Percentiles rank a stretch among this genome's conserved stretches.
phyloP scores from a whole-genome alignment of 2,113 vertebrate species.

The Cynopterus brachyotis region DNA sequence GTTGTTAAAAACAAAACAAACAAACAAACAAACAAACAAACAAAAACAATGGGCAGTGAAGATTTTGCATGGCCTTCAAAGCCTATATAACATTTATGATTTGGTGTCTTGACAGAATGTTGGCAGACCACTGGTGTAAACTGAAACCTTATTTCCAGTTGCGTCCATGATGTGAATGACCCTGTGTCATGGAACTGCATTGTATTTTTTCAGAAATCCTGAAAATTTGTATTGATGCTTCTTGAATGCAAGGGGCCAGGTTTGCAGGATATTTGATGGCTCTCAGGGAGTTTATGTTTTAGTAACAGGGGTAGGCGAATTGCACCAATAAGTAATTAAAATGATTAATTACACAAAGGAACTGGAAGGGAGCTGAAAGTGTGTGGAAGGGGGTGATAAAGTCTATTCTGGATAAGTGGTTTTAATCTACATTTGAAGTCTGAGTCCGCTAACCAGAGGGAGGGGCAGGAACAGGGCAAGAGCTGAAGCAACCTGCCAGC shows the following conservation, averaged over 20 bases:
- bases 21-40: no score
- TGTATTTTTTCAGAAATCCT: neutral
- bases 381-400: neutral
- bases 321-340: neutral
- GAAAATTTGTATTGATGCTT: neutral
- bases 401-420: neutral
- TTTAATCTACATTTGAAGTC: neutral
- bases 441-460: neutral
- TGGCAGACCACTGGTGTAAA: neutral
- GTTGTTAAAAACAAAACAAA: neutral
- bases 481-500: neutral
- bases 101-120: neutral
- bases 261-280: neutral
- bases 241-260: no score
- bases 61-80: neutral
- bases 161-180: neutral
- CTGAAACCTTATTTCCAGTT: neutral
- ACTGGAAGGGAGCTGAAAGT: neutral
- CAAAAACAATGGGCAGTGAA: neutral
- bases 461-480: no score
- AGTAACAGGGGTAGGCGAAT: neutral
- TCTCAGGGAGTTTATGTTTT: neutral
- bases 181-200: neutral
- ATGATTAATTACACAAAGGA: neutral
- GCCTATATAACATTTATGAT: neutral